Base-by-base conservation (phyloP, 2,888 invertebrate species). In the Imbricaverruca yamaguchii region DNA sequence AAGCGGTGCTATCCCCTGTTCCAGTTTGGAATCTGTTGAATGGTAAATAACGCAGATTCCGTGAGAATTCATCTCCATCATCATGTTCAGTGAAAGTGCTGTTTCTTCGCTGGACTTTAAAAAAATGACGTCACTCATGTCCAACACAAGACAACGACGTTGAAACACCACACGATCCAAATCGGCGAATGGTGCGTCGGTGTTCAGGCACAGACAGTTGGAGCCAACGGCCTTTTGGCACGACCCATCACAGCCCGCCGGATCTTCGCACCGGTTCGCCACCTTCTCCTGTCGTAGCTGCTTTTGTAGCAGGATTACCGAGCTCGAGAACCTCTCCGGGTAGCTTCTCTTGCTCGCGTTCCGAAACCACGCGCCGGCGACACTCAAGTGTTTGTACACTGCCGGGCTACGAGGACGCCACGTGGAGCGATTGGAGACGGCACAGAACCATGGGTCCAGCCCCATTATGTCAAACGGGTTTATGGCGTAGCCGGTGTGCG, bases 371-470 rank as follows among this genome's bases (percentile, higher is more conserved):
- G 13, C 21, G 10, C 74, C 74, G 21, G 74, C 23, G 74, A 74
- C 74, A 9, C 15, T 7, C 10, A 21, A 21, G 53, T 15, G 55
- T 8, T 18, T 11, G 55, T 74, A 74, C 21, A 13, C 18, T 53
- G 3, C 21, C 18, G 74, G 74, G 55, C 39, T 74, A 3, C 13
- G 74, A 13, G 74, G 74, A 8, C 74, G 53, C 74, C 74, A 74
- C 74, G 74, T 74, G 74, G 74, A 10, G 1, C 74, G 74, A 23
- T 74, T 74, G 55, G 2, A 18, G 21, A 53, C 21, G 0, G 21
- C 55, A 55, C 74, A 74, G 55, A 74, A 74, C 74, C 74, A 74
- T 21, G 74, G 74, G 55, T 74, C 74, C 21, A 74, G 21, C 21
- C 21, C 53, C 74, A 74, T 74, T 8, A 74, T 21, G 74, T 74